Percentiles rank a stretch among this genome's conserved stretches.
These are phyloP conservation scores for Anadara kagoshimensis DNA, from an alignment of 1,140 invertebrate species.

Conservation along the genomic window DNA sequence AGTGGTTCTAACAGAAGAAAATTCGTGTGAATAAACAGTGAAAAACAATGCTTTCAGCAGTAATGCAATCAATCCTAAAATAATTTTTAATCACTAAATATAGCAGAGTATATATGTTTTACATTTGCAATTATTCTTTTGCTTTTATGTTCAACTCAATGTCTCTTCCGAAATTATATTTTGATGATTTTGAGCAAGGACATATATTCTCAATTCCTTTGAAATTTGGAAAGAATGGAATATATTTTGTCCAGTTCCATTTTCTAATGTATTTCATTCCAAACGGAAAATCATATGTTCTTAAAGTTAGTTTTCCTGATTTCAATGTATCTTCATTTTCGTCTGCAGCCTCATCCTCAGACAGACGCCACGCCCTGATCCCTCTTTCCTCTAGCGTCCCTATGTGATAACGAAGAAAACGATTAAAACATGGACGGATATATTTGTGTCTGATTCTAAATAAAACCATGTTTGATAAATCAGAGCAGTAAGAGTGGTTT, in stretches of 20 bases:
- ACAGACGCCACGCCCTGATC: conserved; percentile 4
- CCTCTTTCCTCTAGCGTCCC: conserved; percentile 22
- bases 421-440: neutral
- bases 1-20: too few relatives aligned
- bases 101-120: too few relatives aligned
- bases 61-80: too few relatives aligned
- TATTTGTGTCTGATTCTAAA: neutral
- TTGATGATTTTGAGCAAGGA: too few relatives aligned
- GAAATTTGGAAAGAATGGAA: conserved; percentile 23
- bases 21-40: too few relatives aligned
- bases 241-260: conserved; percentile 24
- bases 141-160: too few relatives aligned
- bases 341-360: neutral
- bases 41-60: too few relatives aligned
- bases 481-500: neutral
- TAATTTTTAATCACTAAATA: too few relatives aligned
- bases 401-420: neutral
- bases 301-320: conserved; percentile 1
- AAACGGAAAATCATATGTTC: conserved; percentile 24
- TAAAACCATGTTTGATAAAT: too few relatives aligned
- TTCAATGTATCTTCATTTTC: neutral
- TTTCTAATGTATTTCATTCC: conserved; percentile 17
- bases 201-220: neutral
- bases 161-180: too few relatives aligned
- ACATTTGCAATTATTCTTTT: too few relatives aligned